Base-by-base conservation (phyloP, 2,113 vertebrate genomes). In the Megalops atlanticus region DNA sequence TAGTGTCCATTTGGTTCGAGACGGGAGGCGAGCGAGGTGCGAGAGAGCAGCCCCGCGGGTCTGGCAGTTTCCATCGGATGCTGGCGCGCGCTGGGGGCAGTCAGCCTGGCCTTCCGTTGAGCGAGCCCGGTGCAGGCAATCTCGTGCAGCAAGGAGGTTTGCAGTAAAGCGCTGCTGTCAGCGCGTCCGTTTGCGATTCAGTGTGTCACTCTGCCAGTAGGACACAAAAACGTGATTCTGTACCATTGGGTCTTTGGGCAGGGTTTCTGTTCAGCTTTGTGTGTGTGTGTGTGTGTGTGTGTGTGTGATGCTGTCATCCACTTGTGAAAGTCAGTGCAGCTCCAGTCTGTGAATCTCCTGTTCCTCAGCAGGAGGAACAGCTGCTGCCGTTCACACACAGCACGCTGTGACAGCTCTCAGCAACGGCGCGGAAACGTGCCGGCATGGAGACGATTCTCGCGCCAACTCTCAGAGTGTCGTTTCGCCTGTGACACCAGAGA, bases 131-230 rank as follows among this genome's bases (percentile, higher is more conserved):
- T 10, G 33, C n/a, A 10, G 7, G n/a, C 2, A n/a, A 8, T 10
- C 3, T 4, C 18, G 4, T 11, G 58, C n/a, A 2, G 58, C 18
- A 18, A 18, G 24, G 58, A 33, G 35, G 16, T 0, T 16, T 71
- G 69, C 35, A 2, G 36, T 33, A 40, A 43, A 43, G 16, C 36
- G 72, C 36, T 74, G 18, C 15, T 40, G 77, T 78, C 77, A 78
- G 77, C 54, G 54, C 31, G 64, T 79, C 77, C 27, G 64, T 79
- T 40, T 35, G 41, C 35, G 33, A 39, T 33, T 40, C 47, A 74
- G 70, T 79, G 64, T 71, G 78, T 79, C 78, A 79, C 64, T 79
- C 58, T 45, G 77, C 58, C 78, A 69, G 64, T 38, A 31, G 78
- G 78, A 31, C 64, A 79, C 68, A 33, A 31, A 16, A 71, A 64